Percentiles rank a stretch among this genome's conserved stretches.
Evolutionary conservation across 1,140 invertebrate genomes (phyloP).

Genomic region (Drosophila nannoptera): DNA sequence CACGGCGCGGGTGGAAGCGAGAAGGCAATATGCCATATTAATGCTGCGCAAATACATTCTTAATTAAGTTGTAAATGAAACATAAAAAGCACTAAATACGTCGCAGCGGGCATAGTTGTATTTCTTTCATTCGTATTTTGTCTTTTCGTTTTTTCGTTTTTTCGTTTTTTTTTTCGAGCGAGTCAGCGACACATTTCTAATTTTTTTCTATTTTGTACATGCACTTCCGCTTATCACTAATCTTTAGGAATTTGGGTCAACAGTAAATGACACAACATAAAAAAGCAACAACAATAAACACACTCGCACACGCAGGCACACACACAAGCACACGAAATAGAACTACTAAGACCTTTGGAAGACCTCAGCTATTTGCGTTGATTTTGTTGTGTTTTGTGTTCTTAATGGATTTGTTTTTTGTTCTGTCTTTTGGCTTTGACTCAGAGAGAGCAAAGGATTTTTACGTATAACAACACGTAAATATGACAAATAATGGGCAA

Average conservation of each 20-base stretch:
- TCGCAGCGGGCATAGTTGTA: slow-evolving; percentile 51
- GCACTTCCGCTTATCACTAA: slow-evolving; percentile 67
- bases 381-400: slow-evolving; percentile 2
- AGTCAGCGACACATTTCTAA: slow-evolving; percentile 34
- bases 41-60: slow-evolving; percentile 70
- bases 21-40: slow-evolving; percentile 1
- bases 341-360: slow-evolving; percentile 4
- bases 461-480: no score
- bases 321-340: slow-evolving; percentile 4
- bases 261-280: slow-evolving; percentile 35
- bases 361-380: slow-evolving; percentile 10
- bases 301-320: neutral
- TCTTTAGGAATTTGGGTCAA: slow-evolving; percentile 67
- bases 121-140: slow-evolving; percentile 3
- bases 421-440: neutral
- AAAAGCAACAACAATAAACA: slow-evolving; percentile 23
- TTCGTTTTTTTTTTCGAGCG: slow-evolving; percentile 9
- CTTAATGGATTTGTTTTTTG: neutral
- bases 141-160: slow-evolving; percentile 25
- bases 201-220: slow-evolving; percentile 63
- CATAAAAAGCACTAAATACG: slow-evolving; percentile 66
- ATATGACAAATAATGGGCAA: no score
- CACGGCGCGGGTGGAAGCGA: neutral
- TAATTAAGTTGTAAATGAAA: slow-evolving; percentile 72
- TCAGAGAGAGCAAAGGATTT: neutral